These are phyloP conservation scores for Macrotrachela quadricornifera DNA, from an alignment of 1,140 invertebrate genomes.

Conservation along the genomic window DNA sequence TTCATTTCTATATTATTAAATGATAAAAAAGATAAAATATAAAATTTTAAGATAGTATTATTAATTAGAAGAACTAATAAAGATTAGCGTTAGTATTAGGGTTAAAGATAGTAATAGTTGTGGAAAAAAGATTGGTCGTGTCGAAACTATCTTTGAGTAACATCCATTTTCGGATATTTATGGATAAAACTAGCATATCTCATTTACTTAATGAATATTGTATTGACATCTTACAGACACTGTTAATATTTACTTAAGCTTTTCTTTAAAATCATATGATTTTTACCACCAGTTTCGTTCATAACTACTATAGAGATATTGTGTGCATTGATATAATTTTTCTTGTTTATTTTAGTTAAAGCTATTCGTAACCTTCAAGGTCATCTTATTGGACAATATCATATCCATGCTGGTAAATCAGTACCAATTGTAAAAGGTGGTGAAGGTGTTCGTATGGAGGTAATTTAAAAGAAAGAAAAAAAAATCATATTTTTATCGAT, in stretches of 20 bases:
- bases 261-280: background rate
- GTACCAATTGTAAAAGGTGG: conserved; percentile 98
- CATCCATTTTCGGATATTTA: too few species aligned
- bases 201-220: too few species aligned
- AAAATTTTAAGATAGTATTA: too few species aligned
- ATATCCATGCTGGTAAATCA: conserved; percentile 95
- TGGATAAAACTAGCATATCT: too few species aligned
- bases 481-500: background rate
- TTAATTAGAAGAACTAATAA: too few species aligned
- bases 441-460: conserved; percentile 84
- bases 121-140: too few species aligned
- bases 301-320: background rate
- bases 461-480: conserved; percentile 10
- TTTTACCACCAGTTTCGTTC: background rate
- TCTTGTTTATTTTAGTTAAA: conserved; percentile 42
- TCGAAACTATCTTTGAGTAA: too few species aligned
- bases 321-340: background rate
- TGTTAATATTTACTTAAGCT: background rate
- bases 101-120: too few species aligned
- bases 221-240: too few species aligned
- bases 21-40: background rate
- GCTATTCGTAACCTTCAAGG: conserved; percentile 94
- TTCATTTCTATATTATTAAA: background rate
- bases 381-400: conserved; percentile 86
- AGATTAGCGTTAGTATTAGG: too few species aligned